Evolutionary conservation across 2,113 vertebrate species (phyloP), one percentile per base, ranked within the genome.

Genomic region (Sturnira hondurensis): DNA sequence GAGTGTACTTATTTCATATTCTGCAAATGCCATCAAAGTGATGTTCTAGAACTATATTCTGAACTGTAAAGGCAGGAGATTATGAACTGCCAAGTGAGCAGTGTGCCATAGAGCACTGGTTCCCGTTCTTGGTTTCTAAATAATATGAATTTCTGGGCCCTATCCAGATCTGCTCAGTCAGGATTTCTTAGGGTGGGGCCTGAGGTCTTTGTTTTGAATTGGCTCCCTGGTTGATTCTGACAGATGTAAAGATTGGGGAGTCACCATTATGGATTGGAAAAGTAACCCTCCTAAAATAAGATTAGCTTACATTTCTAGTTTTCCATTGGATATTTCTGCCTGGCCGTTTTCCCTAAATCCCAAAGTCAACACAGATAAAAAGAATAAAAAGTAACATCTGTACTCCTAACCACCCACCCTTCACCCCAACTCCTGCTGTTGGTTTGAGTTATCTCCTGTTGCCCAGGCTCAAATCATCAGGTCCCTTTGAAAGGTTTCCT

Each of bases 11-110:
- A 65, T 94, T 93, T 88, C 85, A 87, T 26, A n/a, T 96, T 92
- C 81, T 96, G 81, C 43, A 94, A 50, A 81, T 81, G 63, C 89
- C 73, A 93, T 91, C 87, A 31, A n/a, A 91, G 87, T 43, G 70
- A 1, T 87, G 81, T 80, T 80, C 77, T 90, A 76, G 13, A 94
- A 52, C 38, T 67, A n/a, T 65, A 52, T 67, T 80, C 70, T 80
- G 71, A 76, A 68, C 38, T 31, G 47, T 85, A 50, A 91, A 83
- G 56, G 47, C 47, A 81, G 80, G 45, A 92, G 92, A 87, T 89
- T 71, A 54, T 22, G 31, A 83, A 78, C 26, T 92, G 84, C 84
- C 54, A 2, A 73, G 17, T 68, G 88, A 95, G 31, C 67, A 76
- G 70, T 52, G 54, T 50, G 38, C 67, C 58, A 12, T 16, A 71